phyloP scores from a whole-genome alignment of 2,797 vertebrate species.

The Fundulus diaphanus region DNA sequence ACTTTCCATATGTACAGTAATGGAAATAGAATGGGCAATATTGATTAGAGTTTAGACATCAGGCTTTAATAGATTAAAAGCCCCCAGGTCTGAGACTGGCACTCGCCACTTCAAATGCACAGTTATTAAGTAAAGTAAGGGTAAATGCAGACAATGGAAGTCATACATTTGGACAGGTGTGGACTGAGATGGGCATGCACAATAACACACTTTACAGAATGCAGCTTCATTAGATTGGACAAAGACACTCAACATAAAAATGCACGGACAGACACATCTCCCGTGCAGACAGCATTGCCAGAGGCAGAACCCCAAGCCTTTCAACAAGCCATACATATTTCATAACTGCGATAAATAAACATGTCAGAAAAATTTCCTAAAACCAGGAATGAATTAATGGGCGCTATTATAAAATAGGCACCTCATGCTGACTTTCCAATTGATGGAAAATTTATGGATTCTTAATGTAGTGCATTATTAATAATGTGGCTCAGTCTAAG shows the following conservation, averaged over 20 bases:
- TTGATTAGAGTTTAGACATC: constrained; percentile 85
- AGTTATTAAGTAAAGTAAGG: constrained; percentile 26
- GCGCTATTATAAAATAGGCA: constrained; percentile 23
- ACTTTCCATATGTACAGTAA: constrained; percentile 75
- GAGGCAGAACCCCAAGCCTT: constrained; percentile 18
- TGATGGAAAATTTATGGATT: constrained; percentile 55
- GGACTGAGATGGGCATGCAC: constrained; percentile 21
- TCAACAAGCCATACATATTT: constrained; percentile 26
- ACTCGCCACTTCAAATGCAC: constrained; percentile 41
- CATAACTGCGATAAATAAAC: constrained; percentile 16
- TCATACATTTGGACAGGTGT: constrained; percentile 37
- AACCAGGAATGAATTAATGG: constrained; percentile 19
- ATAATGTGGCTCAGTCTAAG: constrained; percentile 31
- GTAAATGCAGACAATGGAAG: constrained; percentile 18
- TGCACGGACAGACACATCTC: background rate
- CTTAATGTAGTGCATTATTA: constrained; percentile 62
- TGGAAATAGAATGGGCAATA: constrained; percentile 83
- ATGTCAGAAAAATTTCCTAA: constrained; percentile 8
- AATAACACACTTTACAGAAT: constrained; percentile 16
- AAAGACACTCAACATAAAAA: constrained; percentile 28
- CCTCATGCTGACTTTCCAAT: constrained; percentile 28
- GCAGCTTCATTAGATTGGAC: constrained; percentile 18
- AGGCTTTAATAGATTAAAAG: constrained; percentile 85
- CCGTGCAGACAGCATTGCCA: constrained; percentile 3
- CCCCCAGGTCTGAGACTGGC: constrained; percentile 61